Base-by-base conservation (phyloP, 2,113 vertebrate genomes). In the Mobula hypostoma region DNA sequence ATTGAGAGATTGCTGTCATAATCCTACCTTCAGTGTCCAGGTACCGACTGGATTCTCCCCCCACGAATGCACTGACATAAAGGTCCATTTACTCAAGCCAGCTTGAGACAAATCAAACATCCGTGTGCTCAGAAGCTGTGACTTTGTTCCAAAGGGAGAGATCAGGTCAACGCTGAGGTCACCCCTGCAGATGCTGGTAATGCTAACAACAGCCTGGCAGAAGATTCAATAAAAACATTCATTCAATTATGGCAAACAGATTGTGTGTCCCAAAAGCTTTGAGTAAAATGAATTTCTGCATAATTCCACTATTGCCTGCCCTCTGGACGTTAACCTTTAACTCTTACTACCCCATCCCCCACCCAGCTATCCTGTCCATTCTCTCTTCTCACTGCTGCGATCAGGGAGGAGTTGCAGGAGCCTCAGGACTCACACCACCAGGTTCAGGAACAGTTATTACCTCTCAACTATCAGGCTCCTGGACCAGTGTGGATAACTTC, bases 241-340 rank as follows among this genome's bases (percentile, higher is more conserved):
- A 94, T 96, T 96, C 95, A 95, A 95, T 96, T 95, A 96, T 96
- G 95, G 95, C 95, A 95, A 95, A 94, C 95, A 95, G 94, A 95
- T 95, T 96, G 95, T 95, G 94, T 95, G 83, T 96, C 95, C 95
- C 95, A 95, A 95, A 95, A 96, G 95, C 66, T 95, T 88, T 95
- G 95, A 94, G 94, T 95, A 95, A 96, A 96, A 96, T 95, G 94
- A 95, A 83, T 96, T 96, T 96, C 95, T 94, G 96, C 96, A 94
- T 96, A 96, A 94, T 95, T 94, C 14, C 17, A 94, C 94, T 94
- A 95, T 88, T 94, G 94, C 94, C 95, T 95, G 95, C 95, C 95
- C 95, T 95, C 70, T 58, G 58, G 95, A 95, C 94, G 95, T 94
- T 77, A 95, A 95, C 94, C 94, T 95, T 95, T 95, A 95, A 95